phyloP scores from a whole-genome alignment of 2,797 vertebrate genomes.

The Argyrosomus regius region DNA sequence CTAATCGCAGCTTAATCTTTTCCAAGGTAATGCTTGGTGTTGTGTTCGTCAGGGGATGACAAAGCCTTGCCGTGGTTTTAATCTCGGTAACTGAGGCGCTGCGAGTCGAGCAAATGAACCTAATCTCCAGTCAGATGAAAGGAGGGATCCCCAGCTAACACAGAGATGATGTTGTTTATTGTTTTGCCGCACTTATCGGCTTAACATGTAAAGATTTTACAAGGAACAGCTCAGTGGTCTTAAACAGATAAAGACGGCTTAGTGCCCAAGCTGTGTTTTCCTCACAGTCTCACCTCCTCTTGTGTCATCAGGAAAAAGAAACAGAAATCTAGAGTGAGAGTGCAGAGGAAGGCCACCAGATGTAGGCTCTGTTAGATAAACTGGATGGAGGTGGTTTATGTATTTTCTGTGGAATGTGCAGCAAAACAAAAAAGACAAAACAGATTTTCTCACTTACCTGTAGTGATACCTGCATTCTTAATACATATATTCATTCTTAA shows the following conservation, averaged over 20 bases:
- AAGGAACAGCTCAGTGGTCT: slow-evolving; percentile 75
- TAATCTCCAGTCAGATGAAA: slow-evolving; percentile 77
- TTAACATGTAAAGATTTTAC: slow-evolving; percentile 76
- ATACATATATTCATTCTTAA: too few species aligned
- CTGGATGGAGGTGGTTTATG: background rate
- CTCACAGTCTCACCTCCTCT: slow-evolving; percentile 42
- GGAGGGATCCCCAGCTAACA: slow-evolving; percentile 55
- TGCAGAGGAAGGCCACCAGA: background rate
- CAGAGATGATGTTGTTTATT: slow-evolving; percentile 71
- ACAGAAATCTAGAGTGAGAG: slow-evolving; percentile 15
- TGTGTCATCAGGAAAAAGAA: slow-evolving; percentile 36
- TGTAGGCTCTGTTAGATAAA: background rate
- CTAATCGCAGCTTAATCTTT: slow-evolving; percentile 77
- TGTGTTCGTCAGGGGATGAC: slow-evolving; percentile 64
- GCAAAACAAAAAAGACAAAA: background rate
- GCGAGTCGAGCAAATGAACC: slow-evolving; percentile 66
- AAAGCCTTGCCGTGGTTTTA: slow-evolving; percentile 68
- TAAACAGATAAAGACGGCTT: slow-evolving; percentile 71
- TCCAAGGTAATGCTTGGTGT: slow-evolving; percentile 70
- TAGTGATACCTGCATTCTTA: too few species aligned
- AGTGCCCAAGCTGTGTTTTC: slow-evolving; percentile 58
- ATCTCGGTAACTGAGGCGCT: slow-evolving; percentile 60
- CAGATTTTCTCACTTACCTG: background rate
- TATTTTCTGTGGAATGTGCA: background rate
- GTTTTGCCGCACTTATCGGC: slow-evolving; percentile 69